phyloP scores from a whole-genome alignment of 2,888 invertebrate species.

The Unio delphinus region DNA sequence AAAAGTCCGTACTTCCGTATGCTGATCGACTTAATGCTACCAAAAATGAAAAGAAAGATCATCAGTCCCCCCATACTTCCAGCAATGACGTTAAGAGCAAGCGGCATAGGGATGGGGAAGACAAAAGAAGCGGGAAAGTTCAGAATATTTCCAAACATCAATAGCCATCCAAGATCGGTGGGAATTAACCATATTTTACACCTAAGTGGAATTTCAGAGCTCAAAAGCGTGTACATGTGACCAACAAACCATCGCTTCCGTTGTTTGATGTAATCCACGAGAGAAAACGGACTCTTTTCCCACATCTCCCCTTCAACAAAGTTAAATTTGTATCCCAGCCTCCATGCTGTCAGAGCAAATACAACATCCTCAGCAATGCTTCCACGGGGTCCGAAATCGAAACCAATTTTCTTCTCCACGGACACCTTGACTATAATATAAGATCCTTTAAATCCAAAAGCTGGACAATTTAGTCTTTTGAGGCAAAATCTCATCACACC shows the following conservation, averaged over 20 bases:
- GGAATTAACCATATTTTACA: conserved; percentile 38
- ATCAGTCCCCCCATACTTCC: conserved; percentile 37
- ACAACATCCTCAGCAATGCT: conserved; percentile 42
- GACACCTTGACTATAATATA: conserved; percentile 32
- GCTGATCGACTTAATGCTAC: conserved; percentile 40
- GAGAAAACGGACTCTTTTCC: conserved; percentile 38
- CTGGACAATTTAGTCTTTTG: conserved; percentile 26
- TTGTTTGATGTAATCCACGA: conserved; percentile 38
- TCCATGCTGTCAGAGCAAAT: conserved; percentile 37
- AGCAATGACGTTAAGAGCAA: conserved; percentile 25
- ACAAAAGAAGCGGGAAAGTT: conserved; percentile 32
- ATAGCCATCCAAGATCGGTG: conserved; percentile 37
- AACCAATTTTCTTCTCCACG: conserved; percentile 34
- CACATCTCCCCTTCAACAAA: conserved; percentile 43
- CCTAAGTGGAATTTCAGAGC: conserved; percentile 29
- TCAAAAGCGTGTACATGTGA: conserved; percentile 29
- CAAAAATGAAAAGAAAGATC: conserved; percentile 37
- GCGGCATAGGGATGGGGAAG: conserved; percentile 35
- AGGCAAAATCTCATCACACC: conserved; percentile 40
- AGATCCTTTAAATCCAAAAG: conserved; percentile 42
- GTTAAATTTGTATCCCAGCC: conserved; percentile 31
- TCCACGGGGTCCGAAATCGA: conserved; percentile 44
- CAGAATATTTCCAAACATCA: conserved; percentile 30
- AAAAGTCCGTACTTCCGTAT: conserved; percentile 27
- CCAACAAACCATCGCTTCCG: conserved; percentile 41